Percentiles rank a stretch among this genome's conserved stretches.
These are phyloP conservation scores for Pseudoips prasinana DNA, from an alignment of 2,888 invertebrate species.

Conservation along the genomic window DNA sequence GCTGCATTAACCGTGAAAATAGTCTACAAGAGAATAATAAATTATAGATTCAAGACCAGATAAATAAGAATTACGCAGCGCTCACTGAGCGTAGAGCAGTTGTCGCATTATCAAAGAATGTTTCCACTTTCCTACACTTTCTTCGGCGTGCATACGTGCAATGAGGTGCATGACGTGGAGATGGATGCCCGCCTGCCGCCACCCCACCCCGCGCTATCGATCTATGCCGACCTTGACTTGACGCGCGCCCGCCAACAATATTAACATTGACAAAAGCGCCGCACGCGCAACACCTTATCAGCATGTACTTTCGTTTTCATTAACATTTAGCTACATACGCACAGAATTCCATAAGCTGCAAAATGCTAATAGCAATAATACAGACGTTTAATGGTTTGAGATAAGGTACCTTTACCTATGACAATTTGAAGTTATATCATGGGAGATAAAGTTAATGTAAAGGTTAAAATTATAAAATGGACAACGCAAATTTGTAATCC, in stretches of 20 bases:
- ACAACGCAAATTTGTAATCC: too few relatives aligned
- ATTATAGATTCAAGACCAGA: slow-evolving; percentile 24
- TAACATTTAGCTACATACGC: too few relatives aligned
- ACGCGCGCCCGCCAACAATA: slow-evolving; percentile 58
- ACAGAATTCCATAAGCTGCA: too few relatives aligned
- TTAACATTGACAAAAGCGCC: slow-evolving; percentile 71
- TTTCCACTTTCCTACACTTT: slow-evolving; percentile 75
- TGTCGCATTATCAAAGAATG: slow-evolving; percentile 61
- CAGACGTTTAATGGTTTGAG: too few relatives aligned
- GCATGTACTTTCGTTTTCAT: slow-evolving; percentile 54
- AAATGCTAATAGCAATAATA: too few relatives aligned
- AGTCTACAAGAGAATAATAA: slow-evolving; percentile 25
- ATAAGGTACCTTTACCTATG: too few relatives aligned
- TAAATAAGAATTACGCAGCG: slow-evolving; percentile 38
- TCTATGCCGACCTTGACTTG: slow-evolving; percentile 72
- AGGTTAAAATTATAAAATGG: too few relatives aligned
- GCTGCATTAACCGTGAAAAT: slow-evolving; percentile 20
- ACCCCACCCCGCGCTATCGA: slow-evolving; percentile 58
- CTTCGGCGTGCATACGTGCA: slow-evolving; percentile 61
- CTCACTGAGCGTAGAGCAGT: slow-evolving; percentile 43
- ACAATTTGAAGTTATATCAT: too few relatives aligned
- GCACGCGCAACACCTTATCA: slow-evolving; percentile 54
- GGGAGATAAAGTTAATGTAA: too few relatives aligned
- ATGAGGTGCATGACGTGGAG: slow-evolving; percentile 42
- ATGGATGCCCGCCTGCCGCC: slow-evolving; percentile 38